These are phyloP conservation scores for Alligator mississippiensis DNA, from an alignment of 2,113 vertebrate species.

Conservation along the genomic window DNA sequence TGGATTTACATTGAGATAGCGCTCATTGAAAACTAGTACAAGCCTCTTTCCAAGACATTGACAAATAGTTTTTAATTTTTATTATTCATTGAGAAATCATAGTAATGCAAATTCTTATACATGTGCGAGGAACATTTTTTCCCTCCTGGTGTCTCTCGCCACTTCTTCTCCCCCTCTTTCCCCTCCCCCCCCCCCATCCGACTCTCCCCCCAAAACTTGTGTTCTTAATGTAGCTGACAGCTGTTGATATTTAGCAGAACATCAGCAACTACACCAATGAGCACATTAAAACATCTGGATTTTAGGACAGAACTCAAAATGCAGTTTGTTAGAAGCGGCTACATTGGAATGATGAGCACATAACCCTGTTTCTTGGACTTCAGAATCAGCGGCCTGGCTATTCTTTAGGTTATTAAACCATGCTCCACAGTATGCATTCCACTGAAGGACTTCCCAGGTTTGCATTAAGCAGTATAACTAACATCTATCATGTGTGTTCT, in stretches of 20 bases:
- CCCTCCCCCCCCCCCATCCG: not conserved
- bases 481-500: not conserved
- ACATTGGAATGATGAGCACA: too few relatives aligned
- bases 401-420: not conserved
- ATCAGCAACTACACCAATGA: not conserved
- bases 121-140: not conserved
- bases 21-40: not conserved
- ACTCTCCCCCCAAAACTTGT: too few relatives aligned
- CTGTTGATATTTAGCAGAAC: not conserved
- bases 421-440: rapidly evolving
- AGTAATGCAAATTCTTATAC: not conserved
- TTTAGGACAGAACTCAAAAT: not conserved
- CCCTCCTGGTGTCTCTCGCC: too few relatives aligned
- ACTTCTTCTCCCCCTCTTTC: not conserved
- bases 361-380: not conserved
- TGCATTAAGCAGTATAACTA: not conserved
- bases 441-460: not conserved
- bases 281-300: not conserved
- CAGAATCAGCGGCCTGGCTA: not conserved
- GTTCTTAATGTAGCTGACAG: too few relatives aligned
- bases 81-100: not conserved
- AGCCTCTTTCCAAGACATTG: not conserved
- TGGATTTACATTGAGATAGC: not conserved
- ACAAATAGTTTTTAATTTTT: not conserved
- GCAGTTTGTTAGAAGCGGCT: not conserved